Evolutionary conservation across 2,113 vertebrate genomes (phyloP), one percentile per base, ranked within the genome.

Genomic region (Scytalopus superciliaris): DNA sequence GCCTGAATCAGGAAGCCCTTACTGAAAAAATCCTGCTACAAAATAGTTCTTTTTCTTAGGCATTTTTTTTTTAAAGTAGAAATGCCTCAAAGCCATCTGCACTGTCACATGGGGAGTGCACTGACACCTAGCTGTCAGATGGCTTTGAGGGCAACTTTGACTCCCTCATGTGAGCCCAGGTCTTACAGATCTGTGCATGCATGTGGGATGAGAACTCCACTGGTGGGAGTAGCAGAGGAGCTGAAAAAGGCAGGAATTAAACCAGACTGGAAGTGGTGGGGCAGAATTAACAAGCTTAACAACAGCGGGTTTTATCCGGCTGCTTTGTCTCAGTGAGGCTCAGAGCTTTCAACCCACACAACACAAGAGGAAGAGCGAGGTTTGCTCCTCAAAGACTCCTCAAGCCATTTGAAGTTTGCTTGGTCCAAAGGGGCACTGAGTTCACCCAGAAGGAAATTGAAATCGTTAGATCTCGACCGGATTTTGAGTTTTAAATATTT

Each of bases 271-370:
- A 19, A 23, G 44, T 7, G 6, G 24, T 17, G 19, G 22, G 25
- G 40, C 27, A 72, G 33, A 12, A 39, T 10, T 59, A 76, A 23
- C 10, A 19, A n/a, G 44, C 18, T 75, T 42, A 64, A 63, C 25
- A 56, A 60, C 23, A 44, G 31, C 12, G 5, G 0, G 9, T 31
- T 89, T 91, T 63, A 22, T 40, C 28, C 33, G 19, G 33, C 35
- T 30, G 25, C 37, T 62, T 57, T 30, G 30, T 18, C 59, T 64
- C 39, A 87, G 0, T 0, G 0, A 68, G 59, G 25, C 27, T 77
- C 74, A 70, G n/a, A 39, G 37, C 21, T 50, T 89, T 50, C 33
- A 42, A 73, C 6, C 18, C 49, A 81, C 18, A 77, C 6, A 30
- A 81, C 10, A 14, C 5, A n/a, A 64, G 40, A 74, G 8, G 15